Percentiles rank a stretch among this genome's conserved stretches.
phyloP scores from a whole-genome alignment of 2,113 vertebrate genomes.

The Lamprologus speciosus region DNA sequence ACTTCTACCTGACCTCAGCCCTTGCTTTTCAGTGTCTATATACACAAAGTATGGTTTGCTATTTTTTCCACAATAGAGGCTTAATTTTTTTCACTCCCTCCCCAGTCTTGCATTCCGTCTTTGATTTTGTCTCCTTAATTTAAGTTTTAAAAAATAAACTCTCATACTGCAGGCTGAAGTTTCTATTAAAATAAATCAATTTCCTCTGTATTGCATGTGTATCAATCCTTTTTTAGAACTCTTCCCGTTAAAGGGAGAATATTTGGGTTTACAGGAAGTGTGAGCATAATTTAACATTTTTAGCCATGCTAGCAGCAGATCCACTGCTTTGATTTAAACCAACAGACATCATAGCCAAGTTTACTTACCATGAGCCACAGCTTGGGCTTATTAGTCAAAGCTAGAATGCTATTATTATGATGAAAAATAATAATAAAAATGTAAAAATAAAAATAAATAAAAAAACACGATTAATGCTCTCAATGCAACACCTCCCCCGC shows the following conservation, averaged over 20 bases:
- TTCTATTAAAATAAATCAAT: not conserved
- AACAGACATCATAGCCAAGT: not conserved
- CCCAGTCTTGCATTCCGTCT: not conserved
- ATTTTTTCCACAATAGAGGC: not conserved
- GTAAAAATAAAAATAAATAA: not conserved
- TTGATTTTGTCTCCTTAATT: not conserved
- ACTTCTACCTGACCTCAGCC: not conserved
- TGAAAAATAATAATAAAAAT: not conserved
- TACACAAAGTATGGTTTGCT: not conserved
- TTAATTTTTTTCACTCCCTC: not conserved
- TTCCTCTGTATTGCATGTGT: not conserved
- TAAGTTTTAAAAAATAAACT: not conserved
- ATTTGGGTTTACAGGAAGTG: not conserved
- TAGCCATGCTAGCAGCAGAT: not conserved
- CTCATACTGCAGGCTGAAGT: not conserved
- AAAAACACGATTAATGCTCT: not conserved
- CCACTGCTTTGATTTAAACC: not conserved
- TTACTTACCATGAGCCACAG: not conserved
- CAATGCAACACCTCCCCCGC: not conserved
- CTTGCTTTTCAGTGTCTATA: not conserved
- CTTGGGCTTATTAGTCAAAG: not conserved
- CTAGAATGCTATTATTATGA: not conserved
- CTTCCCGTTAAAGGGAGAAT: not conserved
- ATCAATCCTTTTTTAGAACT: not conserved
- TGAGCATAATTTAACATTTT: not conserved